Evolutionary conservation across 2,888 invertebrate species (phyloP), one percentile per base, ranked within the genome.

Genomic region (Dasysyrphus albostriatus): DNA sequence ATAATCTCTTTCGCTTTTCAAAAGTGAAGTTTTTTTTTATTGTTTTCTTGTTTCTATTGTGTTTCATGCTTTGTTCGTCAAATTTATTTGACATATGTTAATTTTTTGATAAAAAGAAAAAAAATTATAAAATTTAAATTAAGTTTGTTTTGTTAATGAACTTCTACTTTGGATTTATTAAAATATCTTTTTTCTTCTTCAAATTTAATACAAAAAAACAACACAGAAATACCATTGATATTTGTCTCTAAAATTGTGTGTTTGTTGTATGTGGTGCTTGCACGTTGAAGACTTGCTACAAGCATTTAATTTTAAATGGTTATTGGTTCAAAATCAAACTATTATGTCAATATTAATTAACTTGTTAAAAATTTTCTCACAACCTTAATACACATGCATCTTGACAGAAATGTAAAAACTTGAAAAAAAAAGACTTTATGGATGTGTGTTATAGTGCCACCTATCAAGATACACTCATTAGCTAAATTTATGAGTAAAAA

Each of bases 21-120:
- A 65, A 32, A 44, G 12, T 1, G 32, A 29, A 2, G 10, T 14
- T 19, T 34, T 3, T 34, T 44, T 44, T 32, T 19, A 1, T 42
- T 9, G 24, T 24, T n/a, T n/a, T n/a, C 24, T 24, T 24, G 24
- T 24, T 63, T 32, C 16, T 47, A 47, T 47, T 19, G 42, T 58
- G 32, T 14, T 44, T 19, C 9, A 59, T 34, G 39, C 19, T 56
- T 67, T 78, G 24, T 69, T 69, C 19, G 0, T 42, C 24, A 54
- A 76, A 84, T 67, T 80, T 61, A 77, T 77, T 76, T 73, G 73
- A 76, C 81, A 77, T 65, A 58, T 49, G 19, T 44, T 70, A 81
- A 63, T 47, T 54, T 37, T 51, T 10, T 3, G n/a, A 37, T 12
- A n/a, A 37, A 19, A 12, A n/a, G n/a, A 34, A 67, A 67, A 37